Conservation (phyloP, 2,797 vertebrate genomes). For the Hafferia zeledoni region DNA sequence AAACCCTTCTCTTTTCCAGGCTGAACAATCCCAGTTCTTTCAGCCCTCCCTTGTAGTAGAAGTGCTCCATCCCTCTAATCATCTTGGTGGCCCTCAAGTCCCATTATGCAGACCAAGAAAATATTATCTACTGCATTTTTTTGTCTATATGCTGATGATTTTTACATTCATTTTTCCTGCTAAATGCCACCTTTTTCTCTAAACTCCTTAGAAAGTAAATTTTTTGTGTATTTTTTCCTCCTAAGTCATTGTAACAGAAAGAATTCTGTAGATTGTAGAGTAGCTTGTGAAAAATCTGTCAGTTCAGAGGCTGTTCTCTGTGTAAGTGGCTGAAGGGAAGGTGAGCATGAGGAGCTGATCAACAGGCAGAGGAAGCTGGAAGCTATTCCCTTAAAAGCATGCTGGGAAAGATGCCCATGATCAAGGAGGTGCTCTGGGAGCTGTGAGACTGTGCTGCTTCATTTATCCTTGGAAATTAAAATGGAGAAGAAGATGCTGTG, state of each 20-base stretch:
- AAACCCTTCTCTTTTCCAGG: background rate
- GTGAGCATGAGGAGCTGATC: background rate
- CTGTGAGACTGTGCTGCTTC: background rate
- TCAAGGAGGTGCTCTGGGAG: background rate
- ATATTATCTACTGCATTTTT: background rate
- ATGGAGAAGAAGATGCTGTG: background rate
- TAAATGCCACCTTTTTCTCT: background rate
- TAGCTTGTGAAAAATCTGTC: background rate
- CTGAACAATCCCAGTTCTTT: background rate
- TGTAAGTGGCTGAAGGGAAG: background rate
- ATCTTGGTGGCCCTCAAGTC: background rate
- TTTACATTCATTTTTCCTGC: background rate
- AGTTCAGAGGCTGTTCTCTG: background rate
- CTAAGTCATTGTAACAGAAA: background rate
- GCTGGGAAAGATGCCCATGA: background rate
- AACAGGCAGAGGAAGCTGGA: background rate
- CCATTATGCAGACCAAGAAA: background rate
- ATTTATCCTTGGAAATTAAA: constrained; percentile 45
- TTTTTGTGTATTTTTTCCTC: background rate
- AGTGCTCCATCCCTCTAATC: background rate
- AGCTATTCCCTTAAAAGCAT: background rate
- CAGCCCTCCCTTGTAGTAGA: background rate
- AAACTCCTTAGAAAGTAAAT: background rate
- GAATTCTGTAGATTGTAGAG: background rate
- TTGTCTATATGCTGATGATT: background rate